phyloP scores from a whole-genome alignment of 2,888 invertebrate species.

The Oligia fasciuncula region DNA sequence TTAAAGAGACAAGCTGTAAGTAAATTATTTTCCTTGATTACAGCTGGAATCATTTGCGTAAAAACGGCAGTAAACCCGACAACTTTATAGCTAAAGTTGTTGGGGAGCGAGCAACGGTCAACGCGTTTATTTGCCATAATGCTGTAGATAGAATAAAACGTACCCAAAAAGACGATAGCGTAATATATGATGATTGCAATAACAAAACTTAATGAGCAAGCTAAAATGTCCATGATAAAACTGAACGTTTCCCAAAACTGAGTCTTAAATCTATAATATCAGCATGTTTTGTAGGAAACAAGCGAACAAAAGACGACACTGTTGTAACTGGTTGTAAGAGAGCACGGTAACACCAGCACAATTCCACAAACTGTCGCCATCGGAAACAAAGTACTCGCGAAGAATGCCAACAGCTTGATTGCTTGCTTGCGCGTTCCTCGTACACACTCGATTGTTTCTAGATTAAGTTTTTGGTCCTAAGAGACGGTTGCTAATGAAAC shows the following conservation, averaged over 20 bases:
- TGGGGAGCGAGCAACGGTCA: background rate
- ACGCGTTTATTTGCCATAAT: constrained; percentile 12
- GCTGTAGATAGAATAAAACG: constrained; percentile 16
- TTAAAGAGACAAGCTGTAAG: constrained; percentile 11
- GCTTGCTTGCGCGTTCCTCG: constrained; percentile 8
- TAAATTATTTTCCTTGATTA: constrained; percentile 30
- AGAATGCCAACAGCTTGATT: constrained; percentile 46
- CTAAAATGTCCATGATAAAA: background rate
- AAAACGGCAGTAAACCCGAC: constrained; percentile 17
- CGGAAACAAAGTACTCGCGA: constrained; percentile 42
- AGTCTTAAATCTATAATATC: constrained; percentile 8
- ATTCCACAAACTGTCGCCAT: constrained; percentile 37
- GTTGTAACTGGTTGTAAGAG: constrained; percentile 29
- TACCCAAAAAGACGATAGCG: background rate
- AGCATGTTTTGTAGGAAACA: constrained; percentile 17
- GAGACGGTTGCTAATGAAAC: constrained; percentile 1
- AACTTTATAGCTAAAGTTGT: constrained; percentile 18
- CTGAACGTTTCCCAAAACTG: background rate
- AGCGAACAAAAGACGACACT: constrained; percentile 34
- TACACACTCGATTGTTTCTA: constrained; percentile 23
- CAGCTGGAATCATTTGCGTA: constrained; percentile 24
- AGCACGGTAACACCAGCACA: constrained; percentile 29
- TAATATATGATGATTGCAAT: constrained; percentile 6
- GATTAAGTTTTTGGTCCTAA: constrained; percentile 11
- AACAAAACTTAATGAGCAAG: constrained; percentile 2